Percentiles rank a stretch among this genome's conserved stretches.
Conservation (phyloP, 2,113 vertebrate species). For the Stomatorhinus ivindoensis region DNA sequence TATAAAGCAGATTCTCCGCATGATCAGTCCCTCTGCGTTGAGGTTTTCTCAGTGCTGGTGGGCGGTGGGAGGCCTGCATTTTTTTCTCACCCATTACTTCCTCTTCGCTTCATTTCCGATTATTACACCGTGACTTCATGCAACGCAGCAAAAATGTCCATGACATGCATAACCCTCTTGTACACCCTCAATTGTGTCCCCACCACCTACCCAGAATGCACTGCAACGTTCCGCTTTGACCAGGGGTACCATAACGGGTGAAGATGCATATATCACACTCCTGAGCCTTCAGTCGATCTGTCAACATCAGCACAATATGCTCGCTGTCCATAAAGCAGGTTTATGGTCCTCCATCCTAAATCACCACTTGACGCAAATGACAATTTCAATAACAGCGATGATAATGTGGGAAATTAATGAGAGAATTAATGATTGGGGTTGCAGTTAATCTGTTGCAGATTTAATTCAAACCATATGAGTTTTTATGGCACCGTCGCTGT, state of each 20-base stretch:
- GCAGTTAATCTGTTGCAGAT: background rate
- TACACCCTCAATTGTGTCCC: background rate
- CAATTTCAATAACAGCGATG: background rate
- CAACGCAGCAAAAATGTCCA: background rate
- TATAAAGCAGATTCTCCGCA: background rate
- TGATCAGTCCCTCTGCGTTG: background rate
- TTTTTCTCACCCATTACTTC: background rate
- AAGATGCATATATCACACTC: background rate
- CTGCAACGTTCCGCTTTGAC: background rate
- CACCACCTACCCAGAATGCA: background rate
- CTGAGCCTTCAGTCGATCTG: background rate
- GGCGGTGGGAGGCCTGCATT: background rate
- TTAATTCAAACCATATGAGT: background rate
- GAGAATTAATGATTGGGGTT: background rate
- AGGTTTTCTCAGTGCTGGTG: background rate
- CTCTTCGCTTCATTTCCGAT: background rate
- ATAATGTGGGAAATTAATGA: background rate
- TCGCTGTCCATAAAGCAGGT: background rate
- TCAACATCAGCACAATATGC: constrained; percentile 9
- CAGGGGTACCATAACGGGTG: background rate
- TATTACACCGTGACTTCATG: background rate
- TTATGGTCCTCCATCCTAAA: background rate
- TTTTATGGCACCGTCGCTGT: background rate
- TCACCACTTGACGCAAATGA: background rate
- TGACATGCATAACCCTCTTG: background rate